Evolutionary conservation across 2,797 vertebrate genomes (phyloP), one percentile per base, ranked within the genome.

Genomic region (Toxotes lorentzi): DNA sequence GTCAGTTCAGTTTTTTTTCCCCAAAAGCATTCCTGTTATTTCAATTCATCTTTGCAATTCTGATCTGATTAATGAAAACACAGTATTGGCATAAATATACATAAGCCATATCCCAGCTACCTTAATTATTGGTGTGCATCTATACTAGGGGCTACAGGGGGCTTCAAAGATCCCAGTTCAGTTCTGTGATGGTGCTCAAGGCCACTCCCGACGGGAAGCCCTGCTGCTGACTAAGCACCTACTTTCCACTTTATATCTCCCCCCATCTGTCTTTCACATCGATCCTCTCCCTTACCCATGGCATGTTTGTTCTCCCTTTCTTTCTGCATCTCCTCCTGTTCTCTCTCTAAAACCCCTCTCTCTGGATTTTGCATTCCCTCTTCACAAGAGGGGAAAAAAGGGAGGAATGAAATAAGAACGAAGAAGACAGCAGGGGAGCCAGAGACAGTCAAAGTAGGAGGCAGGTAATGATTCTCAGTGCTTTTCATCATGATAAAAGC

Each of bases 211-310:
- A 59, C 2, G 32, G 78, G 45, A 89, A 83, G 34, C 79, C 66
- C 71, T 4, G 70, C 40, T 90, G 92, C 92, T 92, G 91, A 92
- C 84, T 64, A 83, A 84, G 87, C 89, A 76, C 54, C 69, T 79
- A 24, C 71, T 83, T 89, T 81, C 70, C 66, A 62, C 76, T 87
- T 89, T 81, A 68, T 76, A 84, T 59, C 81, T 68, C 70, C 59
- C 64, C 66, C 70, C 73, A 78, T 90, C 85, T 68, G 70, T 85
- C 88, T 87, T 81, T 90, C 81, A 76, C 78, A 92, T 92, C 84
- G 87, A 92, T 91, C 89, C 66, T 45, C 81, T 78, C 61, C 70
- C 57, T 71, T 74, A 78, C 45, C 59, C 50, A 16, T 78, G 79
- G 81, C 66, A 62, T 78, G 79, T 89, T 84, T 91, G 84, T 83